Conservation (phyloP, 2,888 invertebrate species). For the Protophormia terraenovae region DNA sequence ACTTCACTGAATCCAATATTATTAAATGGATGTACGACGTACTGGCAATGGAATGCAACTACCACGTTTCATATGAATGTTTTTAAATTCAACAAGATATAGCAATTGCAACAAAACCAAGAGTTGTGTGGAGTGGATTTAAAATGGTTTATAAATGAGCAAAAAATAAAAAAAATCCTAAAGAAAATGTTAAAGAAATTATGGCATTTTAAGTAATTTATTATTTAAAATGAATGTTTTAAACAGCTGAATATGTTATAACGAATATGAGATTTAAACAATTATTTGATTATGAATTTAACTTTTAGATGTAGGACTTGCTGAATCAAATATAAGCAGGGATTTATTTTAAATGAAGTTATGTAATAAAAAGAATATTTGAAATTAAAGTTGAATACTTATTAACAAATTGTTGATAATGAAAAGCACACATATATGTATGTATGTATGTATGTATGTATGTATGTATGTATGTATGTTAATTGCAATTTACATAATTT, state of each 20-base stretch:
- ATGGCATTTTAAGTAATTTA: not conserved
- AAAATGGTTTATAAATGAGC: constrained; percentile 27
- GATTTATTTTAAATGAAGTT: too few relatives aligned
- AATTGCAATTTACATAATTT: too few relatives aligned
- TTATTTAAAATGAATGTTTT: not conserved
- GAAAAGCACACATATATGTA: too few relatives aligned
- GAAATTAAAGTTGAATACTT: too few relatives aligned
- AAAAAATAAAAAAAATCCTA: not conserved
- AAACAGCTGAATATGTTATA: not conserved
- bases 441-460: too few relatives aligned
- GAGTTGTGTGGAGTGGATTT: not conserved
- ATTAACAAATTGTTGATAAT: too few relatives aligned
- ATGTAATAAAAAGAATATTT: too few relatives aligned
- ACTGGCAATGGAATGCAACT: not conserved
- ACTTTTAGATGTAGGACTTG: too few relatives aligned
- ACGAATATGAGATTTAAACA: not conserved
- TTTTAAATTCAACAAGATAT: not conserved
- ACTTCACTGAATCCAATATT: not conserved
- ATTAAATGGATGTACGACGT: too few relatives aligned
- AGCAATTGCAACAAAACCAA: not conserved
- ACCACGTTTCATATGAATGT: not conserved
- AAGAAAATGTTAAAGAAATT: not conserved
- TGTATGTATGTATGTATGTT: too few relatives aligned
- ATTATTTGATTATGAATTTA: not conserved
- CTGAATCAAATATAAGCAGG: too few relatives aligned